phyloP scores from a whole-genome alignment of 2,797 vertebrate genomes.

The Rhinogobio ventralis region DNA sequence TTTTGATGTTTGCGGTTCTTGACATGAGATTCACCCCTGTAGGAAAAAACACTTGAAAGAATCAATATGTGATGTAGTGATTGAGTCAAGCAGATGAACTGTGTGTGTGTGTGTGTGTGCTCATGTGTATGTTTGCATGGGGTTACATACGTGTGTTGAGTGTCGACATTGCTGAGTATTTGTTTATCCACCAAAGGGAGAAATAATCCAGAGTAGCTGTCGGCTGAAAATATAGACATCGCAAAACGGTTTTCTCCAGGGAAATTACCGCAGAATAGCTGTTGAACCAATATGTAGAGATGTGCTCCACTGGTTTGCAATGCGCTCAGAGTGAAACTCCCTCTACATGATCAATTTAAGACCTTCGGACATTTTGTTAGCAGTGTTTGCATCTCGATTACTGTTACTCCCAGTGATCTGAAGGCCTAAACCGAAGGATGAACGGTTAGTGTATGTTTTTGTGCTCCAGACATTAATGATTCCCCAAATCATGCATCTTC shows the following conservation, averaged over 20 bases:
- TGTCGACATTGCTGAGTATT: slow-evolving; percentile 29
- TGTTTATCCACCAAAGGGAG: slow-evolving; percentile 37
- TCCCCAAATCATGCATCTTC: not conserved
- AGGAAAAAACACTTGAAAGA: not conserved
- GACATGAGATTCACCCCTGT: not conserved
- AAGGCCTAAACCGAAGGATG: not conserved
- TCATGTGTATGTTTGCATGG: slow-evolving; percentile 6
- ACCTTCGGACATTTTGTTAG: slow-evolving; percentile 12
- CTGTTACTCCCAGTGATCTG: not conserved
- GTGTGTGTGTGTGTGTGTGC: not conserved
- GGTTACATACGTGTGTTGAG: not conserved
- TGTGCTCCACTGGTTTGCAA: slow-evolving; percentile 24
- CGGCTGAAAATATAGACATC: slow-evolving; percentile 50
- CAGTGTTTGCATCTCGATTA: slow-evolving; percentile 5
- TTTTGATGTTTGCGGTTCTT: not conserved
- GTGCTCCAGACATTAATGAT: not conserved
- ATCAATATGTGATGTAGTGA: not conserved
- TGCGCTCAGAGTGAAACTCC: not conserved
- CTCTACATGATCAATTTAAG: slow-evolving; percentile 23
- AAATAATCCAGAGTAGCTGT: slow-evolving; percentile 40
- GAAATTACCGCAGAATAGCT: slow-evolving; percentile 42
- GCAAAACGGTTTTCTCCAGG: slow-evolving; percentile 44
- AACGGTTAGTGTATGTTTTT: not conserved
- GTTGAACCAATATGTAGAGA: slow-evolving; percentile 36
- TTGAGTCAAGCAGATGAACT: not conserved